A percentile compares a stretch with the other conserved stretches of the same genome.
These are phyloP conservation scores for Heliothis virescens DNA, from an alignment of 1,140 invertebrate genomes.

Conservation along the genomic window DNA sequence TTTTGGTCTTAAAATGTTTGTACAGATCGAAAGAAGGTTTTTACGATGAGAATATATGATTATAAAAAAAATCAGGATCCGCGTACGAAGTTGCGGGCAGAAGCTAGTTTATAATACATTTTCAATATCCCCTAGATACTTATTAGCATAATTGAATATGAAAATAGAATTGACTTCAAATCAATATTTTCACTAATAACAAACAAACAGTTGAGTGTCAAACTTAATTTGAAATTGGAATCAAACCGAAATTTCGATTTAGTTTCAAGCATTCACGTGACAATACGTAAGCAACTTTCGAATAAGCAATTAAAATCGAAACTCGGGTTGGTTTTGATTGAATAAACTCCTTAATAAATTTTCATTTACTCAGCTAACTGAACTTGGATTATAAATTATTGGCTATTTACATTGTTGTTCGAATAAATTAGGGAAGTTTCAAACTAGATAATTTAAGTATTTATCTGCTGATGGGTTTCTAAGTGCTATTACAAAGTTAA, in stretches of 20 bases:
- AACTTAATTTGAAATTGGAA: conserved; percentile 18
- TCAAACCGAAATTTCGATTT: conserved; percentile 26
- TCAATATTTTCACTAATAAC: conserved; percentile 14
- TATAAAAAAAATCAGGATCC: too few species aligned
- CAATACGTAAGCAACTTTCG: conserved; percentile 40
- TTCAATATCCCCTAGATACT: background rate
- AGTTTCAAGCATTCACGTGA: conserved; percentile 24
- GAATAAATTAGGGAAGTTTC: conserved; percentile 29
- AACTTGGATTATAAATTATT: conserved; percentile 38
- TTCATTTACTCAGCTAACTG: conserved; percentile 13
- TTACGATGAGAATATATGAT: too few species aligned
- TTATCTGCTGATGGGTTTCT: conserved; percentile 21
- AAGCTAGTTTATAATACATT: too few species aligned
- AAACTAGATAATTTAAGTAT: conserved; percentile 26
- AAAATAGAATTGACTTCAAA: background rate
- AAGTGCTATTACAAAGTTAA: conserved; percentile 14
- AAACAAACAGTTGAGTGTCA: background rate
- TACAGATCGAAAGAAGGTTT: too few species aligned
- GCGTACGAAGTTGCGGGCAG: too few species aligned
- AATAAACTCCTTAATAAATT: conserved; percentile 50
- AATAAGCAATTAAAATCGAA: conserved; percentile 57
- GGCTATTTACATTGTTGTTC: conserved; percentile 38
- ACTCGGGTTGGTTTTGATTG: conserved; percentile 53
- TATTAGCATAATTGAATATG: background rate
- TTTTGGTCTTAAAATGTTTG: too few species aligned